Evolutionary conservation across 53 echinoderm and acorn worm genomes (phyloP), one percentile per base, ranked within the genome.

Genomic region (Hippasteria phrygiana): DNA sequence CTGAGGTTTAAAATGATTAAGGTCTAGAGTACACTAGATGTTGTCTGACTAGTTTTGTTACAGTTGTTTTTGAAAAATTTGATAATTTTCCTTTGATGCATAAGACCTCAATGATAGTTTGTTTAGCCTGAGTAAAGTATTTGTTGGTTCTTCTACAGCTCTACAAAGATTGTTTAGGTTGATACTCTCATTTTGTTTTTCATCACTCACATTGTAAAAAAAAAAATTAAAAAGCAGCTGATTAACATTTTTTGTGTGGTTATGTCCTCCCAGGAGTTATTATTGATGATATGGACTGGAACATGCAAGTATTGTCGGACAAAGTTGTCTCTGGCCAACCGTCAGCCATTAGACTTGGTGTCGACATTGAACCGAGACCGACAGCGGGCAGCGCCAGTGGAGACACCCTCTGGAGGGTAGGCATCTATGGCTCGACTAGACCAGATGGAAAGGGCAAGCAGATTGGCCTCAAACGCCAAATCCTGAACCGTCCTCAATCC

Each of bases 201-300:
- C 20, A 12, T 51, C 51, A 51, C 5, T 51, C 16, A 17, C 14
- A 8, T 51, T 14, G 51, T 51, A 8, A 51, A n/a, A n/a, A n/a
- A n/a, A n/a, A n/a, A n/a, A n/a, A n/a, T n/a, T n/a, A n/a, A n/a
- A 18, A 16, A 16, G 54, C 1, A 17, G 20, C n/a, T n/a, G n/a
- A 59, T 20, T 59, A 2, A 22, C 59, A 22, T 59, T n/a, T 59
- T 1, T 22, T 59, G n/a, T 3, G 7, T 5, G 5, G 4, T 24
- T 24, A 22, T 20, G 38, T 59, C 26, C 16, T 84, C 42, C 35
- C 88, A 96, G 94, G 94, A 43, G 89, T 92, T 47, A 55, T 94
- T 67, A 88, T 92, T 20, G 91, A 88, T 40, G 96, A 96, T 62
- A 72, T 96, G 76, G 93, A 91, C 91, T 96, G 90, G 83, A 91